A percentile compares a stretch with the other conserved stretches of the same genome.
These are phyloP conservation scores for silkworm (Bombyx mori) DNA, from an alignment of 1,140 invertebrate species.

Conservation along the genomic window DNA sequence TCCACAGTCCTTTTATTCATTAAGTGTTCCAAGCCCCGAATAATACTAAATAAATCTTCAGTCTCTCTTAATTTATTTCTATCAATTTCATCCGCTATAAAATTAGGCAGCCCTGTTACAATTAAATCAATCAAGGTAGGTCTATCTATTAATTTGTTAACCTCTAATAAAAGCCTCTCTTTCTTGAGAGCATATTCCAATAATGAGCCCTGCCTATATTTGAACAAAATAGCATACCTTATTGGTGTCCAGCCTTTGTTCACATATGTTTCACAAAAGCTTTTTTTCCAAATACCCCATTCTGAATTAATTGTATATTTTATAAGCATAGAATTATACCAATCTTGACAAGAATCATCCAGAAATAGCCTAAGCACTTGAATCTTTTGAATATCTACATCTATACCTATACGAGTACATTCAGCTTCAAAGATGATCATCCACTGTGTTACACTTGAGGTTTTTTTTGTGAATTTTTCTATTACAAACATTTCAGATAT, in stretches of 20 bases:
- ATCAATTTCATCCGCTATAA: constrained; percentile 31
- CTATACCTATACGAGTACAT: constrained; percentile 23
- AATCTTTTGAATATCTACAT: constrained; percentile 25
- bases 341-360: constrained; percentile 31
- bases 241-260: constrained; percentile 25
- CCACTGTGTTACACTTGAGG: constrained; percentile 19
- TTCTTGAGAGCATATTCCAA: constrained; percentile 32
- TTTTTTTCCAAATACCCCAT: constrained; percentile 35
- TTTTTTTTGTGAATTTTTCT: constrained; percentile 4
- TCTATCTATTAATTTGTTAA: constrained; percentile 25
- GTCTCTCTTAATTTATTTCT: constrained; percentile 25
- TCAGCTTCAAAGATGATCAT: constrained; percentile 29
- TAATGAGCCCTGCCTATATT: constrained; percentile 27
- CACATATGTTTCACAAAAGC: constrained; percentile 33
- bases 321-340: constrained; percentile 36
- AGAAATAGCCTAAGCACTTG: constrained; percentile 28
- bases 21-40: constrained; percentile 27
- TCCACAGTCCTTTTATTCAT: constrained; percentile 16
- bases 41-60: constrained; percentile 25
- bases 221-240: constrained; percentile 28
- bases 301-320: constrained; percentile 26
- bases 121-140: constrained; percentile 29
- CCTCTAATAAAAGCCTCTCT: constrained; percentile 25
- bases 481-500: constrained; percentile 8
- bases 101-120: constrained; percentile 31